phyloP scores from a whole-genome alignment of 2,797 vertebrate species.

The Peromyscus attwateri region DNA sequence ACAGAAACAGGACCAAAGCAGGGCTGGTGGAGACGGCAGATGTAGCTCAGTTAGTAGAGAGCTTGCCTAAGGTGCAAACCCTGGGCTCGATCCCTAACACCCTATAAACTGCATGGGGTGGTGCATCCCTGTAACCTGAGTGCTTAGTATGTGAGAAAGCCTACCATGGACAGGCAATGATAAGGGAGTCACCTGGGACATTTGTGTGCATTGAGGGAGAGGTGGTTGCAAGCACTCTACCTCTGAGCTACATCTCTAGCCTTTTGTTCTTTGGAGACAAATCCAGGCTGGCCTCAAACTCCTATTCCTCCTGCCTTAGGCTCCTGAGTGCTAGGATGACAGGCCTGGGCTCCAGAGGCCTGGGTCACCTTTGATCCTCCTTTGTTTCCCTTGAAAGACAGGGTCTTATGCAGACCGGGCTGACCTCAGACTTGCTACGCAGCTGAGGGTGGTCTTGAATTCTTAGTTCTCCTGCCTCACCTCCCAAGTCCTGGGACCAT shows the following conservation, averaged over 20 bases:
- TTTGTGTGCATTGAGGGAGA: not conserved
- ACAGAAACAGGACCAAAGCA: not conserved
- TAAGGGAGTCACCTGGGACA: not conserved
- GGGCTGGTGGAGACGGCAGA: fast-evolving
- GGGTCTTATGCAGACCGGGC: not conserved
- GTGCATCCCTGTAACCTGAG: not conserved
- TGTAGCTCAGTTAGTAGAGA: not conserved
- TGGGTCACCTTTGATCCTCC: not conserved
- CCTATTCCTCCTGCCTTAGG: not conserved
- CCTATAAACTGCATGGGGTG: not conserved
- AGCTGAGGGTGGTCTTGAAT: not conserved
- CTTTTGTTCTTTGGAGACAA: not conserved
- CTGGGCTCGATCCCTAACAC: not conserved
- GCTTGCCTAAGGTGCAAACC: not conserved
- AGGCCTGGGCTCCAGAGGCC: not conserved
- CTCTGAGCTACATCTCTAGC: not conserved
- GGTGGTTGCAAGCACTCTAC: not conserved
- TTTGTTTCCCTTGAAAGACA: not conserved
- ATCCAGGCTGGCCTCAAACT: not conserved
- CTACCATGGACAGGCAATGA: too few species aligned
- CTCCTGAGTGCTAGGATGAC: not conserved
- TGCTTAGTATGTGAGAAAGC: not conserved
- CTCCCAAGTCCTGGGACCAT: not conserved
- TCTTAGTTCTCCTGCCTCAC: not conserved
- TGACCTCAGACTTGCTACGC: not conserved